Evolutionary conservation across 1,140 invertebrate genomes (phyloP), one percentile per base, ranked within the genome.

Genomic region (Maniola jurtina): DNA sequence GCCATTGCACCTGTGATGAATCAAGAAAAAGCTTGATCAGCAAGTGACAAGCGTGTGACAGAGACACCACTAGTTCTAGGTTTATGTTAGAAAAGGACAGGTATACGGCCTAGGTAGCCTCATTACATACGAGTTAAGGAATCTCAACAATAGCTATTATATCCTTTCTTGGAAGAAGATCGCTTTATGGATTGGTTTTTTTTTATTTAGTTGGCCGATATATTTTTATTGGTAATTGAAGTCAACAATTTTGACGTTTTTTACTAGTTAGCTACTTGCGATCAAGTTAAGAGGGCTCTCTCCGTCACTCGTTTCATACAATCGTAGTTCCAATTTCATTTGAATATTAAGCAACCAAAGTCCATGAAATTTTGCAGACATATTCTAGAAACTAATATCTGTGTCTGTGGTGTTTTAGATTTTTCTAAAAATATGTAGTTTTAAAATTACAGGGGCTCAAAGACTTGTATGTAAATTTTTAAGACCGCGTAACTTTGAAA

Each of bases 1-100:
- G 42, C 35, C 38, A 9, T 47, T 76, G 73, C 77, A 77, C 75
- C 77, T 79, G 77, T 68, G 71, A 75, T 64, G 76, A 74, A 75
- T 79, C 70, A 58, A 70, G 15, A 76, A 77, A 79, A 73, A 75
- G 69, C 71, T 76, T 72, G 79, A 81, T 79, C 73, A 68, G 75
- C 74, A 66, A 79, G 75, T 76, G 79, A 81, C 79, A 81, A 78
- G 61, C 57, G 68, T 63, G 70, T 13, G 71, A 80, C 33, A 64
- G 74, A 64, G 72, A 72, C 15, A 58, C 61, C 35, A 6, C 25
- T 47, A 45, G 9, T 36, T n/a, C 9, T 35, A 48, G 4, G 3
- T n/a, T 54, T 52, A 63, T 10, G 62, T 48, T 36, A 61, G 68
- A 73, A 16, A 61, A 58, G 61, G 73, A 76, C 42, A 59, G 47